These are phyloP conservation scores for Oreohelix idahoensis DNA, from an alignment of 1,140 invertebrate species.

Conservation along the genomic window DNA sequence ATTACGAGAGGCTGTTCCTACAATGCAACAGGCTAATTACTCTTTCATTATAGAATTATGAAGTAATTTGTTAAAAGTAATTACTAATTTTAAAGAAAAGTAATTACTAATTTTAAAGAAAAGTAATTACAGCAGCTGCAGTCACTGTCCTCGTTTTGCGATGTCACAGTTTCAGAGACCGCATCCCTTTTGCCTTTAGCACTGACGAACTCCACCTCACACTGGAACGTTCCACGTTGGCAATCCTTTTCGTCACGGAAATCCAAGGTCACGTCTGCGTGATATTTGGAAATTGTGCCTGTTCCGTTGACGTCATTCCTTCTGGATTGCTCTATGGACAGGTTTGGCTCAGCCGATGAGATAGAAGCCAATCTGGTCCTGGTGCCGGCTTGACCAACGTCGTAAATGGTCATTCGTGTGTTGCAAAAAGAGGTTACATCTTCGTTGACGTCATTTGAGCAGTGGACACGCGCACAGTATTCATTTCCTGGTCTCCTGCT, in stretches of 20 bases:
- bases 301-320: neutral
- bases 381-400: neutral
- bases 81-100: too few relatives aligned
- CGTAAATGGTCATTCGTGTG: neutral
- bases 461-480: neutral
- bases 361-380: neutral
- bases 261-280: neutral
- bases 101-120: too few relatives aligned
- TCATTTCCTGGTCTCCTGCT: neutral
- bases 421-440: neutral
- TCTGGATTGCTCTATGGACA: neutral
- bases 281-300: neutral
- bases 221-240: neutral
- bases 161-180: neutral
- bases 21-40: too few relatives aligned
- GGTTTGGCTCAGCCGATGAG: neutral
- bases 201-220: neutral
- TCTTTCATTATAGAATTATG: too few relatives aligned
- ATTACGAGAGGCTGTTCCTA: too few relatives aligned
- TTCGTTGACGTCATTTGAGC: neutral
- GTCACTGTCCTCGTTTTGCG: neutral
- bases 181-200: neutral
- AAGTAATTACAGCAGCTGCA: neutral
- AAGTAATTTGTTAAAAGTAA: too few relatives aligned
- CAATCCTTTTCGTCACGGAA: neutral